Base-by-base conservation (phyloP, 2,113 vertebrate species). In the human (Homo sapiens) region DNA sequence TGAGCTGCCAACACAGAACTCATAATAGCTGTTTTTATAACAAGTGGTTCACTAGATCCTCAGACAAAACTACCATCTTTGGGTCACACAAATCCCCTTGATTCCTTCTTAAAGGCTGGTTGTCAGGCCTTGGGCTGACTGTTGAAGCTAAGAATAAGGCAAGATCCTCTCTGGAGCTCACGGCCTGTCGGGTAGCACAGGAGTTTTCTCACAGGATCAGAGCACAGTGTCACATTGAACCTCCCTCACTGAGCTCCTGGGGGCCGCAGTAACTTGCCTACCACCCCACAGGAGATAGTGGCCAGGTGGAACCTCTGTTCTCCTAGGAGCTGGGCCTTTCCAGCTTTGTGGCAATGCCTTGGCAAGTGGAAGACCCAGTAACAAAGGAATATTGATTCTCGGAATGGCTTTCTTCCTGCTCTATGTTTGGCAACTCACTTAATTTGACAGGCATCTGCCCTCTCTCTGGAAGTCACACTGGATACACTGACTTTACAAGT, bases 21-120 rank as follows among this genome's bases (percentile, higher is more conserved):
- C 40, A 83, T 66, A 89, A 86, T 27, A n/a, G 25, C 85, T 94
- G 66, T 94, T 75, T 75, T 89, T 91, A 64, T 23, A 96, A 72
- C 68, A 72, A 90, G 27, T 45, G 48, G 32, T 50, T 90, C 80
- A n/a, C n/a, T 43, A 57, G 70, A 76, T 48, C 70, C 45, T 16
- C 10, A 87, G 11, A 84, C 4, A 76, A 91, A 93, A 88, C 52
- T 32, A 55, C 18, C 66, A 40, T 70, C 84, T 79, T 88, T n/a
- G 43, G 38, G 90, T 93, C 73, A 94, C 61, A 95, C 17, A 87
- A 89, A 80, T 59, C 35, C 79, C 83, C n/a, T 94, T 45, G 27
- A 1, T 68, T 66, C 10, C 48, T 82, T 91, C 35, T 66, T 17
- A 55, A 59, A 95, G 55, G 55, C 18, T 96, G 50, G 59, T 23